Evolutionary conservation across 1,140 invertebrate species (phyloP).

Genomic region (Dufourea novaeangliae): DNA sequence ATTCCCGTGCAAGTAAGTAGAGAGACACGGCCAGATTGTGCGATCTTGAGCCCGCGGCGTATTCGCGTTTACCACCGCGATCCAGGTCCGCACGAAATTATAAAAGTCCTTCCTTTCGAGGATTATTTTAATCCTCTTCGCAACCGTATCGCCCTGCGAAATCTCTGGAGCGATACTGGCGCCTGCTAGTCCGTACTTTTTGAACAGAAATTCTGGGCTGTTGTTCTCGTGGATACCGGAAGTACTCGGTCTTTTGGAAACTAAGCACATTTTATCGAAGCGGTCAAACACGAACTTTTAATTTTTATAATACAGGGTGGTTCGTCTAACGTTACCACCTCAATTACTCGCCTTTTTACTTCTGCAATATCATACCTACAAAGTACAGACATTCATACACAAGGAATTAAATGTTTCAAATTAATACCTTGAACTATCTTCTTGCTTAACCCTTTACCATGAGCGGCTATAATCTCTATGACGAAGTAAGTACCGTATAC

Average conservation of each 20-base stretch:
- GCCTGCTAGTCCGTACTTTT: not conserved
- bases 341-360: too few relatives aligned
- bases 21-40: constrained; percentile 59
- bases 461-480: too few relatives aligned
- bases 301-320: too few relatives aligned
- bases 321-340: too few relatives aligned
- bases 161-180: not conserved
- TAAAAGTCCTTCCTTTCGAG: constrained; percentile 13
- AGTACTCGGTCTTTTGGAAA: not conserved
- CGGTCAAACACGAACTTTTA: too few relatives aligned
- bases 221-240: too few relatives aligned
- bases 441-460: too few relatives aligned
- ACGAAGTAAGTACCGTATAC: too few relatives aligned
- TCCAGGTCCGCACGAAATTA: constrained; percentile 39
- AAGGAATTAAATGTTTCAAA: too few relatives aligned
- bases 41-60: constrained; percentile 49
- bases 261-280: not conserved
- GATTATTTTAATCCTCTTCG: constrained; percentile 2
- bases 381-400: too few relatives aligned
- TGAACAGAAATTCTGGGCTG: not conserved
- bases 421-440: too few relatives aligned
- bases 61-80: constrained; percentile 53
- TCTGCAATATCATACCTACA: too few relatives aligned
- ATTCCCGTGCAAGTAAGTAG: constrained; percentile 55
- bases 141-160: not conserved